phyloP scores from a whole-genome alignment of 2,888 invertebrate species.

The Nomada hirtipes region DNA sequence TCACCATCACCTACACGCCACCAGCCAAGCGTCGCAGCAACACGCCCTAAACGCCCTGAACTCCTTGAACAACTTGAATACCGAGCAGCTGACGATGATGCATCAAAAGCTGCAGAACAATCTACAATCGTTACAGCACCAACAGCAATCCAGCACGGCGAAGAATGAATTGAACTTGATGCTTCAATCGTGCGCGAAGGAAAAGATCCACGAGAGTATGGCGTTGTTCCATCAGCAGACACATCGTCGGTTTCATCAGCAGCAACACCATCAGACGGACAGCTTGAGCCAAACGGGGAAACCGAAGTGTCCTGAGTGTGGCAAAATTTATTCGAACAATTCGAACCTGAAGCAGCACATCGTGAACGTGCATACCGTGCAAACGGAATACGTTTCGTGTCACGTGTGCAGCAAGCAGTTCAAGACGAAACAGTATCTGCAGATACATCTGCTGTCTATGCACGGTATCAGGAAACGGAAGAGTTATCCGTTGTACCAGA shows the following conservation, averaged over 20 bases:
- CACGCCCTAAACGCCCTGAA: conserved; percentile 76
- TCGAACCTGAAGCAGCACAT: conserved; percentile 90
- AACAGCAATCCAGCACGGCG: conserved; percentile 60
- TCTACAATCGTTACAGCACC: conserved; percentile 77
- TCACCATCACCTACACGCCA: conserved; percentile 71
- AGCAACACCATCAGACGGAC: conserved; percentile 66
- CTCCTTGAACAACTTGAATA: conserved; percentile 74
- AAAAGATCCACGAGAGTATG: conserved; percentile 78
- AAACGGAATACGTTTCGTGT: conserved; percentile 87
- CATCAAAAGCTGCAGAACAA: conserved; percentile 82
- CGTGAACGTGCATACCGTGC: conserved; percentile 88
- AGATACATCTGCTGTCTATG: conserved; percentile 89
- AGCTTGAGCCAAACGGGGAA: conserved; percentile 80
- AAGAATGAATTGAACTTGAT: conserved; percentile 79
- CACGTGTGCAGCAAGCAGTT: conserved; percentile 88
- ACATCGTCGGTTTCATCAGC: conserved; percentile 78
- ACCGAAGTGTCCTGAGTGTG: conserved; percentile 89
- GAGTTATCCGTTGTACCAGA: conserved; percentile 83
- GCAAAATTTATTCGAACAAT: conserved; percentile 89
- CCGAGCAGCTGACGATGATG: conserved; percentile 81
- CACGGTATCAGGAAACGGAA: conserved; percentile 88
- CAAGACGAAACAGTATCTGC: conserved; percentile 90
- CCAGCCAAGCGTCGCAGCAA: conserved; percentile 78
- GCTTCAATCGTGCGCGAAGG: conserved; percentile 81
- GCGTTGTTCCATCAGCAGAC: conserved; percentile 76